Conservation (phyloP, 1,140 invertebrate genomes). For the Sweltsa coloradensis region DNA sequence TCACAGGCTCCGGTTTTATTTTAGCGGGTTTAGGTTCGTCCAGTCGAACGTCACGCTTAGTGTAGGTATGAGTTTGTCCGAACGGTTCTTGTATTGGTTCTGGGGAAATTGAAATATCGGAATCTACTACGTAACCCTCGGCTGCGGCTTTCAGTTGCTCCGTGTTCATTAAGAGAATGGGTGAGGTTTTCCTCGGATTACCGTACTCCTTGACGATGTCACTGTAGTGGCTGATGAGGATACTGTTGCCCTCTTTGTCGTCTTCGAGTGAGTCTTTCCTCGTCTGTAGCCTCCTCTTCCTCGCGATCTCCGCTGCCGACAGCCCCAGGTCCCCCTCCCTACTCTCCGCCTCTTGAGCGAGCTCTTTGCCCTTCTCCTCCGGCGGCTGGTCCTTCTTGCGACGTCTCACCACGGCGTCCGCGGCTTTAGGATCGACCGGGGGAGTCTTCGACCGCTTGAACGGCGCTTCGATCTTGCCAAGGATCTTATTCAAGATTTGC, state of each 20-base stretch:
- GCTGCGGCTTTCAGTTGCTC: constrained; percentile 48
- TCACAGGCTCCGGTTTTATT: not conserved
- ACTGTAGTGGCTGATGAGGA: constrained; percentile 64
- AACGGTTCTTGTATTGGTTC: too few species aligned
- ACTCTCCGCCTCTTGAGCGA: constrained; percentile 5
- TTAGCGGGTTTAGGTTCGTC: not conserved
- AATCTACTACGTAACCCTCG: too few species aligned
- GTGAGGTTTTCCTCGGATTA: constrained; percentile 32
- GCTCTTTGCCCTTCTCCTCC: constrained; percentile 7
- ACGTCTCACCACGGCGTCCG: not conserved
- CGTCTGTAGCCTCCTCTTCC: constrained; percentile 11
- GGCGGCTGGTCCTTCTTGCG: constrained; percentile 3
- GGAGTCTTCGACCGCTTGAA: not conserved
- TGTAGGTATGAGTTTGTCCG: too few species aligned
- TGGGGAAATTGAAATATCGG: too few species aligned
- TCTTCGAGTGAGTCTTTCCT: constrained; percentile 1
- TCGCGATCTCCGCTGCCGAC: constrained; percentile 14
- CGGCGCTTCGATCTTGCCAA: not conserved
- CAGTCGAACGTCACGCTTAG: too few species aligned
- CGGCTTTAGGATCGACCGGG: not conserved
- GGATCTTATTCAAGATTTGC: too few species aligned
- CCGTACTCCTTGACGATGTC: constrained; percentile 61
- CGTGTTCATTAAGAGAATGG: constrained; percentile 42
- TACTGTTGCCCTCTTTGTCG: constrained; percentile 44
- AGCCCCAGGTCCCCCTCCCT: constrained; percentile 10